phyloP scores from a whole-genome alignment of 1,140 invertebrate genomes.

The Papilio polytes region DNA sequence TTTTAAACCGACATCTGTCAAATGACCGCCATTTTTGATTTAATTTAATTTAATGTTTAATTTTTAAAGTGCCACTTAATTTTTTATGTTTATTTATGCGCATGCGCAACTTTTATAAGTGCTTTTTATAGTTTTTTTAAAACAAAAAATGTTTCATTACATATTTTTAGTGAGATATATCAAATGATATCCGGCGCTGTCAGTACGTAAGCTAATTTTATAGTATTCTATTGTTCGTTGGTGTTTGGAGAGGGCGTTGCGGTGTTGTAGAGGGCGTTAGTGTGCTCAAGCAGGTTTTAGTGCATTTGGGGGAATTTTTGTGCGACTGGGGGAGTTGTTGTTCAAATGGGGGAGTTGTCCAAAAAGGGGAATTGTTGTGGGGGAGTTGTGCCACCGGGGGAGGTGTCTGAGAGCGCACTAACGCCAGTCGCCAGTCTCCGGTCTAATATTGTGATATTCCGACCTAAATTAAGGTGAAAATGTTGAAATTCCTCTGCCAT shows the following conservation, averaged over 20 bases:
- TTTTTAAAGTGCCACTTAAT: neutral
- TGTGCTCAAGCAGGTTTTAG: neutral
- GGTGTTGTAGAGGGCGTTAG: neutral
- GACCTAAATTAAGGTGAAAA: slow-evolving; percentile 74
- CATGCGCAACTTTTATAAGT: neutral
- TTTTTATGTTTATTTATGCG: too few species aligned
- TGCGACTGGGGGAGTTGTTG: too few species aligned
- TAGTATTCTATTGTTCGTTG: slow-evolving; percentile 13
- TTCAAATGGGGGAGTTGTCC: too few species aligned
- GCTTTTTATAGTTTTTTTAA: neutral
- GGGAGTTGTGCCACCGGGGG: neutral
- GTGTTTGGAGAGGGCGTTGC: neutral
- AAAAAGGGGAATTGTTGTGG: neutral
- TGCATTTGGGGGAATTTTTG: too few species aligned
- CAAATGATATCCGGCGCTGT: neutral
- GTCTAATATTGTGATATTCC: slow-evolving; percentile 64
- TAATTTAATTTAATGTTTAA: neutral
- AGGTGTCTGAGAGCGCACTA: neutral
- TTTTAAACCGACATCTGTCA: slow-evolving; percentile 30
- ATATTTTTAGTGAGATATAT: neutral
- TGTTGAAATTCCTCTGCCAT: slow-evolving; percentile 67
- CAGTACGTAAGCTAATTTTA: neutral
- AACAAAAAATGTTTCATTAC: neutral
- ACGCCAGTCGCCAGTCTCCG: slow-evolving; percentile 43
- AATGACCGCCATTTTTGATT: neutral